Evolutionary conservation across 1,140 invertebrate species (phyloP), one percentile per base, ranked within the genome.

Genomic region (Choristoneura fumiferana): DNA sequence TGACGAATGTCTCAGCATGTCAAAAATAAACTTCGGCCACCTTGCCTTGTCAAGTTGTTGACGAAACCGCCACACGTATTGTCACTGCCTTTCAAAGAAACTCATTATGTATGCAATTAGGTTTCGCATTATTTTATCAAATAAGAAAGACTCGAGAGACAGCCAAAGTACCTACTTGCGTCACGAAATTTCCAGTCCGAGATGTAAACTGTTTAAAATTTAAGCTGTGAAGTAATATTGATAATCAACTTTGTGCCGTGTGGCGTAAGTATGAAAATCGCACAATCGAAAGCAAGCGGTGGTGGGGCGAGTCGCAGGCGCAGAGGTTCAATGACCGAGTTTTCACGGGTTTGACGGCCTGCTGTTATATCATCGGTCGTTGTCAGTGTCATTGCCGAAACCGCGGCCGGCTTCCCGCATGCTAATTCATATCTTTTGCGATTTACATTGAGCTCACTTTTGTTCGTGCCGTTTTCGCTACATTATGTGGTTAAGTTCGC

Each of bases 301-400:
- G 65, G 62, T 54, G 63, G 68, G 71, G 72, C 57, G 59, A 64
- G 66, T 62, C 58, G 58, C 76, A 67, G 74, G 72, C 77, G 73
- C 67, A 56, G 35, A 67, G 79, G 89, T 84, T 90, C 86, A 89
- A 90, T 84, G 88, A 87, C 89, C 88, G 89, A 89, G 71, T 89
- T 89, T 90, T 88, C 85, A 84, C 82, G 85, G 80, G 87, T 90
- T 89, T 89, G 89, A 89, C 87, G 88, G 84, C 86, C 84, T 82
- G 79, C 79, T 85, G 87, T 90, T 90, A 90, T 90, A 90, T 90
- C 89, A 90, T 81, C 87, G 85, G 68, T 76, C 73, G 78, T 75
- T 84, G 81, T 89, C 85, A 89, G 85, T 89, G 89, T 90, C 89
- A 90, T 88, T 90, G 89, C 87, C 89, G 83, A 90, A 90, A 84